phyloP scores from a whole-genome alignment of 2,888 invertebrate genomes.

The Hyppa rectilinea region DNA sequence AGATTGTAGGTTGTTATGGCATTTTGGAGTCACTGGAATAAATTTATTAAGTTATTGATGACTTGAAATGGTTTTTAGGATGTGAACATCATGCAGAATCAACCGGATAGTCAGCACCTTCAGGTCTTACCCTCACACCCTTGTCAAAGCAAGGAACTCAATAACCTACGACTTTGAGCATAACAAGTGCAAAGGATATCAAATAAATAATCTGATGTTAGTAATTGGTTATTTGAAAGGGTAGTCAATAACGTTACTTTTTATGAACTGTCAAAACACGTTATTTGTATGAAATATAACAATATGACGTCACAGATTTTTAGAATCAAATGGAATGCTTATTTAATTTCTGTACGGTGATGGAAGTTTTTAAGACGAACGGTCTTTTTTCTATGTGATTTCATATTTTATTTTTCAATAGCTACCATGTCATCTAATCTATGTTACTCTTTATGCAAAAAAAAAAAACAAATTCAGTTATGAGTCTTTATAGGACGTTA shows the following conservation, averaged over 20 bases:
- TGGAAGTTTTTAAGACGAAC: too few species aligned
- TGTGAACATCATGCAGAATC: constrained; percentile 3
- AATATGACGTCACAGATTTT: too few species aligned
- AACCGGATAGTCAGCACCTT: not conserved
- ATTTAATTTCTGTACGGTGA: too few species aligned
- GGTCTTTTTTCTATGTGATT: too few species aligned
- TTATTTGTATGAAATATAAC: too few species aligned
- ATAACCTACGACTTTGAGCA: not conserved
- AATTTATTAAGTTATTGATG: not conserved
- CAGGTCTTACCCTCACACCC: too few species aligned
- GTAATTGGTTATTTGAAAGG: too few species aligned
- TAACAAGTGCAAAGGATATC: not conserved
- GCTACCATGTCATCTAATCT: not conserved
- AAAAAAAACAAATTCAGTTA: not conserved
- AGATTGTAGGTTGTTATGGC: not conserved
- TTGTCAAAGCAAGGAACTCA: not conserved
- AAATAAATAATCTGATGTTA: constrained; percentile 3
- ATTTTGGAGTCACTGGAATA: not conserved
- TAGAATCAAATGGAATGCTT: too few species aligned
- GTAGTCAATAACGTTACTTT: too few species aligned
- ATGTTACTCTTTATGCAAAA: not conserved
- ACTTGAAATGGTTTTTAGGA: not conserved
- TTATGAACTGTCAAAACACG: too few species aligned
- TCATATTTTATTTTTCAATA: too few species aligned
- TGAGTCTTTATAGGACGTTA: not conserved